Base-by-base conservation (phyloP, 2,888 invertebrate genomes). In the Coleophora flavipennella region DNA sequence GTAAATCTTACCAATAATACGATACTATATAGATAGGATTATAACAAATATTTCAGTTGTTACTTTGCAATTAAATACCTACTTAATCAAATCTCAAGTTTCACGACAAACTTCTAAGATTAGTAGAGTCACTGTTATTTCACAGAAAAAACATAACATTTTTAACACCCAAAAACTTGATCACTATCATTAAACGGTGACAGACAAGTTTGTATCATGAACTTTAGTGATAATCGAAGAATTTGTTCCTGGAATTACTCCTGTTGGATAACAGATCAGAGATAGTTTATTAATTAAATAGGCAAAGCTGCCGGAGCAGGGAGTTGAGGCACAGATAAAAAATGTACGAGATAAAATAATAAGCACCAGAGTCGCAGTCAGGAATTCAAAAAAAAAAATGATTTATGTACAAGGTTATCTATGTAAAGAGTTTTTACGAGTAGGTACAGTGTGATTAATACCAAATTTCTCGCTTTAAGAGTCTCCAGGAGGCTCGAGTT, bases 241-340 rank as follows among this genome's bases (percentile, higher is more conserved):
- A 63, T 57, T 58, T 53, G 58, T 77, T 77, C 76, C 62, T 45
- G 57, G 78, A 78, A 79, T 55, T 62, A 67, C 67, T 69, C 61
- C 70, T 73, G 71, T 70, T 67, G 76, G 78, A 78, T 77, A 77
- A 75, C 70, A 69, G 71, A 79, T 79, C 73, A 58, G 59, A 58
- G 62, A 62, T 67, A 63, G 62, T 71, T 72, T 64, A 66, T n/a
- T n/a, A 70, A 69, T 70, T 65, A 67, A 67, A 64, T 59, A 11
- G 29, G 48, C 48, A 44, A 51, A 50, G 47, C 55, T 47, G 49
- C 33, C 14, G 34, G 36, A 44, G 27, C 33, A n/a, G 28, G 39
- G 31, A 47, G 50, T 38, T 35, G 43, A 44, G 50, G 45, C 49
- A 51, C 49, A 48, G 43, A 52, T 49, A 50, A 50, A 50, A 46